These are phyloP conservation scores for Mactra quadrangularis DNA, from an alignment of 1,140 invertebrate species.

Conservation along the genomic window DNA sequence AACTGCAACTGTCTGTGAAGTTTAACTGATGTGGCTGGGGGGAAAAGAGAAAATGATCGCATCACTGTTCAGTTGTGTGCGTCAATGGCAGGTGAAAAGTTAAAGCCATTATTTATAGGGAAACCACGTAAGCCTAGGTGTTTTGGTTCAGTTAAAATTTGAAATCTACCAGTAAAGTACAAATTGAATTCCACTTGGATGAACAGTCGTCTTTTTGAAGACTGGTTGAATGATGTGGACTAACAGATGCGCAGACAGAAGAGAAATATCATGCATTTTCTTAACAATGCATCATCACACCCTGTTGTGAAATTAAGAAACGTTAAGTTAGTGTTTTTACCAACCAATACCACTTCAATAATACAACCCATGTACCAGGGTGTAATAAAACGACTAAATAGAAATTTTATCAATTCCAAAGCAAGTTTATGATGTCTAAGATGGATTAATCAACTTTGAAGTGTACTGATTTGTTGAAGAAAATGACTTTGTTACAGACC, in stretches of 20 bases:
- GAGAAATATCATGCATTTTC: not conserved
- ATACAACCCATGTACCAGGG: conserved; percentile 2
- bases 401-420: no score
- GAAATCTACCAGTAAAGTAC: conserved; percentile 6
- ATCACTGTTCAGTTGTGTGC: conserved; percentile 26
- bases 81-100: not conserved
- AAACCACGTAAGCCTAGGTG: not conserved
- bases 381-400: not conserved
- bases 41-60: conserved; percentile 4
- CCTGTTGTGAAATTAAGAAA: no score
- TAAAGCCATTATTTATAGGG: not conserved
- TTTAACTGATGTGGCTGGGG: not conserved
- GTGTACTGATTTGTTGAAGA: not conserved
- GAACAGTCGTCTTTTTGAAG: not conserved
- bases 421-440: no score
- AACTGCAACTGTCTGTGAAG: not conserved
- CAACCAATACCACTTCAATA: no score
- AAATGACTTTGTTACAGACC: not conserved
- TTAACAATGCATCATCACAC: not conserved
- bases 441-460: no score
- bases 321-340: conserved; percentile 4
- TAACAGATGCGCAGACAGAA: not conserved
- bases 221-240: no score
- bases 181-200: not conserved
- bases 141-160: not conserved